A percentile compares a stretch with the other conserved stretches of the same genome.
Conservation (phyloP, 2,797 vertebrate species). For the Acipenser ruthenus region DNA sequence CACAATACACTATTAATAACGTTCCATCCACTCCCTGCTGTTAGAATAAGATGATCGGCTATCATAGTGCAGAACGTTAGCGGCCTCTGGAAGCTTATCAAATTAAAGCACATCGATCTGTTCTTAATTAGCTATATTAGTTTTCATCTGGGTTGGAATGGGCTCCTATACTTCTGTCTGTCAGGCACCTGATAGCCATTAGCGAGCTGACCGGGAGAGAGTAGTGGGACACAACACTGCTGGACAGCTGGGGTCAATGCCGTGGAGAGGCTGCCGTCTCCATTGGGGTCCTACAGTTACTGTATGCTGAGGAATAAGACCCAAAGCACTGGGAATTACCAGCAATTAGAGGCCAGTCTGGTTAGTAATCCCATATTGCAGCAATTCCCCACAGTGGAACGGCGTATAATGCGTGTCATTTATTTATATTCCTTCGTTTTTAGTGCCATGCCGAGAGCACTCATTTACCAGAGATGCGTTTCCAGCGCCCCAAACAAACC, state of each 20-base stretch:
- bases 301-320: background rate
- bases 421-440: too few species aligned
- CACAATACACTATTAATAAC: background rate
- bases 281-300: background rate
- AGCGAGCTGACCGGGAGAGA: background rate
- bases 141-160: constrained; percentile 3
- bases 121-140: constrained; percentile 8
- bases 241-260: background rate
- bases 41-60: background rate
- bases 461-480: too few species aligned
- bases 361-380: too few species aligned
- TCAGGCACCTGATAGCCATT: constrained; percentile 1
- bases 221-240: background rate
- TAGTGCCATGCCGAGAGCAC: too few species aligned
- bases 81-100: constrained; percentile 2
- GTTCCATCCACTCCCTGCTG: background rate
- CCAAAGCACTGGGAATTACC: background rate
- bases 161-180: background rate
- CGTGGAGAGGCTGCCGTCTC: background rate
- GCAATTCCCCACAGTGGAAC: too few species aligned
- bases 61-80: background rate
- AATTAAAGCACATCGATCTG: background rate
- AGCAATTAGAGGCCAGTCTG: background rate
- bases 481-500: too few species aligned
- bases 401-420: too few species aligned